Conservation (phyloP, 2,888 invertebrate species). For the Drosophila sordidapex region DNA sequence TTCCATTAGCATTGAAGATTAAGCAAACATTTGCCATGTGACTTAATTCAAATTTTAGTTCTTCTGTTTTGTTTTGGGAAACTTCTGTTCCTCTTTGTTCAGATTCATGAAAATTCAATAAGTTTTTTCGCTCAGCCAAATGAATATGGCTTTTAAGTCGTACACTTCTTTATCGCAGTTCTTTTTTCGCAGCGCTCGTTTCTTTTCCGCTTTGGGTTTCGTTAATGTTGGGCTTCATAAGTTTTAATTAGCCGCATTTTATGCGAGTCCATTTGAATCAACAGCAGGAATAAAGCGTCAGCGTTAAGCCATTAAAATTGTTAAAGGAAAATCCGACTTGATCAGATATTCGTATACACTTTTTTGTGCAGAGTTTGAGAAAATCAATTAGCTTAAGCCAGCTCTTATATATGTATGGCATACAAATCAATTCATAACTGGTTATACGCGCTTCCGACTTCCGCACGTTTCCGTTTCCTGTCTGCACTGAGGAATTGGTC, state of each 20-base stretch:
- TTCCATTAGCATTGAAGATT: not conserved
- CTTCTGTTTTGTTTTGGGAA: constrained; percentile 13
- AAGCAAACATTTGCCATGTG: constrained; percentile 16
- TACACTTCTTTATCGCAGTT: constrained; percentile 22
- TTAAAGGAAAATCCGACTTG: constrained; percentile 23
- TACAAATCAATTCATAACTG: constrained; percentile 54
- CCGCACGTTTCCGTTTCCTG: constrained; percentile 63
- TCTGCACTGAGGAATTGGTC: constrained; percentile 9
- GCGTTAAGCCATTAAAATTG: constrained; percentile 27
- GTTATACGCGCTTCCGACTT: constrained; percentile 55
- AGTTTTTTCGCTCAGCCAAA: constrained; percentile 50
- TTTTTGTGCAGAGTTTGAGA: constrained; percentile 52
- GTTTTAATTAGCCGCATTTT: constrained; percentile 78
- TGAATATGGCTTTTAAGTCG: constrained; percentile 50
- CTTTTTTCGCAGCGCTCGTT: constrained; percentile 15
- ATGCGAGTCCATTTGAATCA: constrained; percentile 69
- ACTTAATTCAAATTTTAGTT: constrained; percentile 4
- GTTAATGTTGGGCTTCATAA: constrained; percentile 52
- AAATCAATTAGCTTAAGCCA: constrained; percentile 68
- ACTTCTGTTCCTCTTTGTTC: constrained; percentile 26
- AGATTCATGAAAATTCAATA: constrained; percentile 75
- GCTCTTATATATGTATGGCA: constrained; percentile 21
- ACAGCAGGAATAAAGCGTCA: constrained; percentile 2
- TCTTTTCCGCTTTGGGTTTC: constrained; percentile 13
- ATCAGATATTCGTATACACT: constrained; percentile 6